phyloP scores from a whole-genome alignment of 2,888 invertebrate genomes.

The Gryllus longicercus region DNA sequence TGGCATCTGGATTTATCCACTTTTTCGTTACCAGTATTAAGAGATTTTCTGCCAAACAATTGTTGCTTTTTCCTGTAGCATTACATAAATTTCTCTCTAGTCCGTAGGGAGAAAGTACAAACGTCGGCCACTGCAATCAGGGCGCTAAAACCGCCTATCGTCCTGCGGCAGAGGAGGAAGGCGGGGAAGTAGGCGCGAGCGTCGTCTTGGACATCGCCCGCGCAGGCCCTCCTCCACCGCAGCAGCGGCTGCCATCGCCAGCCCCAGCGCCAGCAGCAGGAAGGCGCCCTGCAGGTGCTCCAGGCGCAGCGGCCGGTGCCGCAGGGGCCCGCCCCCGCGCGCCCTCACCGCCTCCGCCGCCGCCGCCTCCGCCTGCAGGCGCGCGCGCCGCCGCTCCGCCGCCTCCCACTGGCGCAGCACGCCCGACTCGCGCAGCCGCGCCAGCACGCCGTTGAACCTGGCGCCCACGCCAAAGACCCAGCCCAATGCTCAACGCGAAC shows the following conservation, averaged over 20 bases:
- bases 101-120: too few species aligned
- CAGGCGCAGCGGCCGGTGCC: background rate
- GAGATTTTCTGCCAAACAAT: too few species aligned
- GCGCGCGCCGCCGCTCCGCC: background rate
- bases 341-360: background rate
- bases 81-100: too few species aligned
- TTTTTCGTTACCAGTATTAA: too few species aligned
- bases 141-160: too few species aligned
- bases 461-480: background rate
- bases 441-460: background rate
- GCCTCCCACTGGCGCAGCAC: background rate
- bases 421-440: background rate
- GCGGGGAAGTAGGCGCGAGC: too few species aligned
- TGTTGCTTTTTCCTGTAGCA: too few species aligned
- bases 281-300: background rate
- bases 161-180: too few species aligned
- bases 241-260: background rate
- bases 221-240: background rate
- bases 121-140: too few species aligned
- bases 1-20: too few species aligned
- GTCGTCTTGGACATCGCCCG: fast-evolving
- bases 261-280: background rate
- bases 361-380: background rate
- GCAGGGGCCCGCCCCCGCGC: background rate
- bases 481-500: too few species aligned